Evolutionary conservation across 2,113 vertebrate species (phyloP).

Genomic region (Alethe diademata): DNA sequence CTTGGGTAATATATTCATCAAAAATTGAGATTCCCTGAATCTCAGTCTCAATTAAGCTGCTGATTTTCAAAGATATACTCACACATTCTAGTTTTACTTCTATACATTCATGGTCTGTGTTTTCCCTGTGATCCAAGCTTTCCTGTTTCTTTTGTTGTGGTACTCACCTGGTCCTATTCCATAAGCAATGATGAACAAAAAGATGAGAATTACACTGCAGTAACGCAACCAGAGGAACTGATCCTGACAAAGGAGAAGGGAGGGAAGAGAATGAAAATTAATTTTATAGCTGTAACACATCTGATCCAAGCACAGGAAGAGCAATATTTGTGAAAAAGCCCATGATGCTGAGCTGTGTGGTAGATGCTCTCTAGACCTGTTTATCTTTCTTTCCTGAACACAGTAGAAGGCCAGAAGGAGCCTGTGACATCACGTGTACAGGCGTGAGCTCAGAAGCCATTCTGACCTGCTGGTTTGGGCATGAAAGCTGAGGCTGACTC

Average conservation of each 20-base stretch:
- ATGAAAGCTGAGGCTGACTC: neutral
- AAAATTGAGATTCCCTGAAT: neutral
- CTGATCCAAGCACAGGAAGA: neutral
- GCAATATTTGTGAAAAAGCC: neutral
- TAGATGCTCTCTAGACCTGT: neutral
- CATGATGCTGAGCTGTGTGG: neutral
- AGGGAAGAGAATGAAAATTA: neutral
- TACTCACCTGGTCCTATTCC: conserved; percentile 76
- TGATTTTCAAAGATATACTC: neutral
- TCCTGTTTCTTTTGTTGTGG: neutral
- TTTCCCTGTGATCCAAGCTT: neutral
- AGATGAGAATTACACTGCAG: conserved; percentile 80
- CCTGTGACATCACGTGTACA: neutral
- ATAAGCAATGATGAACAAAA: conserved; percentile 76
- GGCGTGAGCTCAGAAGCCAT: neutral
- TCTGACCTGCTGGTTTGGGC: neutral
- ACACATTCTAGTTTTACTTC: neutral
- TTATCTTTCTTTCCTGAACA: neutral
- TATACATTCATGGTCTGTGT: neutral
- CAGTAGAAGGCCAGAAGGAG: neutral
- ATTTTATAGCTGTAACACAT: neutral
- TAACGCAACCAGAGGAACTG: conserved; percentile 76
- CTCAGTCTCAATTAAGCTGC: neutral
- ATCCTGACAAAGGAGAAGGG: conserved; percentile 18
- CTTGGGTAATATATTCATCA: neutral